Base-by-base conservation (phyloP, 2,113 vertebrate species). In the Melospiza georgiana region DNA sequence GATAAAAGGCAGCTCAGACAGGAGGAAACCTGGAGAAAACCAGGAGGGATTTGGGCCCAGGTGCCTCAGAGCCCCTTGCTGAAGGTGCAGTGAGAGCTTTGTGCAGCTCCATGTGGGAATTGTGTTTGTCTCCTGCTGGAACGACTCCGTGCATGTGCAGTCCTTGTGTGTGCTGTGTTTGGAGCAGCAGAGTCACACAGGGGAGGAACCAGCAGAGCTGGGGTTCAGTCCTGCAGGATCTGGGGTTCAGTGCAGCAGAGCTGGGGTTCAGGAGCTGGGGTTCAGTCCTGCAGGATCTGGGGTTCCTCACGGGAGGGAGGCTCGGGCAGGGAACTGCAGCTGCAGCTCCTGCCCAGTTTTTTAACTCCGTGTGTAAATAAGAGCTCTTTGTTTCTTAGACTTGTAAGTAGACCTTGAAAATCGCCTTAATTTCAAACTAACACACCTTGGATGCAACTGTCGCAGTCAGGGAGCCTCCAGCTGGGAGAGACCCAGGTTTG, bases 361-460 rank as follows among this genome's bases (percentile, higher is more conserved):
- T 84, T 61, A 95, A 37, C 51, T 62, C 68, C 46, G 1, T 8
- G 72, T 97, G 94, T 96, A 95, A 66, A 96, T 94, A 95, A 89
- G 91, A 95, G 81, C 83, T 91, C 92, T 93, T 89, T 79, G 94
- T 91, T 87, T 84, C 76, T 63, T 66, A 73, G 74, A 93, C 93
- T 88, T 90, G 93, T 96, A 84, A 81, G 96, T 74, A 95, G 96
- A 96, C 72, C 52, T 97, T 95, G 87, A 14, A 66, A 95, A 97
- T 77, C 97, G 97, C 97, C 98, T 98, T 98, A 98, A 97, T 87
- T 94, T 82, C 95, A 87, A 94, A 83, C 62, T 4, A 7, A 37
- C 89, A 54, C 37, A 16, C 72, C 93, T 48, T 69, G 94, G 91
- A 62, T 94, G 90, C 83, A 77, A 2, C 91, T 90, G 71, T 52